These are phyloP conservation scores for Stomatorhinus ivindoensis DNA, from an alignment of 2,113 vertebrate species.

Conservation along the genomic window DNA sequence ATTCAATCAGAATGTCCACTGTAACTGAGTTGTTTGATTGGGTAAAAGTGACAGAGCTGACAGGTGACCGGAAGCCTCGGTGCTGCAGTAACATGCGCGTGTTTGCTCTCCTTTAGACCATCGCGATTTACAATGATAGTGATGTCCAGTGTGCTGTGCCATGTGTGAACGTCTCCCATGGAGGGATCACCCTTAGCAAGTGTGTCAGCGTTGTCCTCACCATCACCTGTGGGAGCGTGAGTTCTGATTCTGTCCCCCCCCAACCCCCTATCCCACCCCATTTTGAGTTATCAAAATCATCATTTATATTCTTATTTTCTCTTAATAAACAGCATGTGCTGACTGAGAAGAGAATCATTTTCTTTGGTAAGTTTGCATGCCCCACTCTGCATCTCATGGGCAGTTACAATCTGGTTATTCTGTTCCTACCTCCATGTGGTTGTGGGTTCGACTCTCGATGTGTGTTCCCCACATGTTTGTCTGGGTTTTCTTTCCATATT, in stretches of 20 bases:
- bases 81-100: background rate
- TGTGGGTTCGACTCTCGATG: background rate
- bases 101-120: slow-evolving; percentile 22
- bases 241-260: background rate
- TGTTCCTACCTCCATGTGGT: background rate
- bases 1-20: background rate
- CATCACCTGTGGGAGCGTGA: slow-evolving; percentile 22
- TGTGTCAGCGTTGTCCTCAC: slow-evolving; percentile 19
- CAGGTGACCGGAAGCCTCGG: background rate
- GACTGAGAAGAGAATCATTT: background rate
- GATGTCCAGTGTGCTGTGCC: background rate
- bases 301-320: background rate
- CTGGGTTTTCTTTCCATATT: background rate
- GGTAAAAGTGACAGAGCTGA: background rate
- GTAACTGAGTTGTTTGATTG: background rate
- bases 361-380: background rate
- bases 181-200: background rate
- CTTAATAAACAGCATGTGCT: background rate
- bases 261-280: background rate
- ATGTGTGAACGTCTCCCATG: slow-evolving; percentile 8
- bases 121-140: background rate
- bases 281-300: background rate
- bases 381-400: background rate
- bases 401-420: background rate
- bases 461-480: background rate